Evolutionary conservation across 2,113 vertebrate species (phyloP).

Genomic region (Axis porcinus): DNA sequence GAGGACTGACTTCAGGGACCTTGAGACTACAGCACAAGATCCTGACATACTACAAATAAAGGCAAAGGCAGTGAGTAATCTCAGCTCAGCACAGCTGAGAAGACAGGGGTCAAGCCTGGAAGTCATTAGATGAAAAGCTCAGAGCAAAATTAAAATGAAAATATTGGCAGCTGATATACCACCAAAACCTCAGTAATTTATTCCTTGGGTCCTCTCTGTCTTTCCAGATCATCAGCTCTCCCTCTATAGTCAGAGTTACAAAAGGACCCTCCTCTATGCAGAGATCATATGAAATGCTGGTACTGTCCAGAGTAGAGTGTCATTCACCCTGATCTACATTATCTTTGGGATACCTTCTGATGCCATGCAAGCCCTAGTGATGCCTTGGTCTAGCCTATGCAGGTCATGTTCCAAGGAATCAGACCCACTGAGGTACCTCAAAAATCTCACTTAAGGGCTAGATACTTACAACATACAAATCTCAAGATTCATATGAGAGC

Average conservation of each 20-base stretch:
- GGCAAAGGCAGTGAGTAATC: slow-evolving; percentile 29
- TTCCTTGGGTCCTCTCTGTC: not conserved
- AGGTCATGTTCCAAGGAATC: not conserved
- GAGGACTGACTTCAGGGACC: slow-evolving; percentile 40
- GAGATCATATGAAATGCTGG: not conserved
- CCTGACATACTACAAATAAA: slow-evolving; percentile 41
- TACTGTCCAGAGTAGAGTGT: not conserved
- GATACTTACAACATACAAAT: not conserved
- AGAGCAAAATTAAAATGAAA: slow-evolving; percentile 36
- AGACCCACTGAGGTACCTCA: not conserved
- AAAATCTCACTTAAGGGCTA: not conserved
- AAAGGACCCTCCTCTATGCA: not conserved
- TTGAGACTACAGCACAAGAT: slow-evolving; percentile 46
- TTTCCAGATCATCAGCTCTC: not conserved
- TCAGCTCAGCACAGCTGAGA: slow-evolving; percentile 27
- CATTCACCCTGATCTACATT: not conserved
- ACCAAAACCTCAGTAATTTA: not conserved
- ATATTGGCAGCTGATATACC: slow-evolving; percentile 24
- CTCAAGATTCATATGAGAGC: not conserved
- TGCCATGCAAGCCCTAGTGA: not conserved
- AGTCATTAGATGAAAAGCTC: slow-evolving; percentile 19
- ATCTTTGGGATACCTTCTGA: not conserved
- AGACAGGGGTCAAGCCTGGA: slow-evolving; percentile 24
- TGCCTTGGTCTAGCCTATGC: not conserved
- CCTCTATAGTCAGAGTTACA: not conserved